These are phyloP conservation scores for Penaeus japonicus DNA, from an alignment of 1,140 invertebrate genomes.

Conservation along the genomic window DNA sequence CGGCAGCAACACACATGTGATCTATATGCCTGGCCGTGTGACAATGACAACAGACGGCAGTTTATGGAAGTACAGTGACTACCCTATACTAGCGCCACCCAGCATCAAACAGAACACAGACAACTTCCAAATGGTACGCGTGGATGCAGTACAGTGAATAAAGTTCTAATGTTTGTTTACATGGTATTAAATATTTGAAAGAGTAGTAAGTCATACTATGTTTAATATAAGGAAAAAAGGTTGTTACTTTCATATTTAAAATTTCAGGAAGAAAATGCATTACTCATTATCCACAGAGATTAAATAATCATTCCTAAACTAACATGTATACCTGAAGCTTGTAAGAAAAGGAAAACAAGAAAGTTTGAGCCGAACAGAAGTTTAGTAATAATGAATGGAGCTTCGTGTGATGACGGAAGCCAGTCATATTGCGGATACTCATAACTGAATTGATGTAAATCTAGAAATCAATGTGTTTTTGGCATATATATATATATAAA, in stretches of 20 bases:
- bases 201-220: slow-evolving; percentile 10
- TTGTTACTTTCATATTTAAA: slow-evolving; percentile 30
- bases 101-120: slow-evolving; percentile 49
- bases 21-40: slow-evolving; percentile 42
- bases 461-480: not conserved
- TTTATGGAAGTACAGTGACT: slow-evolving; percentile 48
- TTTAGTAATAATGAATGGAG: slow-evolving; percentile 8
- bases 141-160: slow-evolving; percentile 54
- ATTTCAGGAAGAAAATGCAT: slow-evolving; percentile 28
- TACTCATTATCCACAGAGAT: slow-evolving; percentile 33
- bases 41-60: slow-evolving; percentile 42
- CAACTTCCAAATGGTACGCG: slow-evolving; percentile 51
- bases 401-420: not conserved
- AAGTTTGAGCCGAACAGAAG: slow-evolving; percentile 15
- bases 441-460: not conserved
- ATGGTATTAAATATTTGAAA: slow-evolving; percentile 20
- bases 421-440: not conserved
- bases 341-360: slow-evolving; percentile 32
- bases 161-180: slow-evolving; percentile 40
- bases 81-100: slow-evolving; percentile 45
- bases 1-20: slow-evolving; percentile 51
- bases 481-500: not conserved
- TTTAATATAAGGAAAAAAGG: slow-evolving; percentile 12
- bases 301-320: slow-evolving; percentile 36
- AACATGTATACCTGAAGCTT: slow-evolving; percentile 33